phyloP scores from a whole-genome alignment of 2,888 invertebrate species.

The Nebria salina region DNA sequence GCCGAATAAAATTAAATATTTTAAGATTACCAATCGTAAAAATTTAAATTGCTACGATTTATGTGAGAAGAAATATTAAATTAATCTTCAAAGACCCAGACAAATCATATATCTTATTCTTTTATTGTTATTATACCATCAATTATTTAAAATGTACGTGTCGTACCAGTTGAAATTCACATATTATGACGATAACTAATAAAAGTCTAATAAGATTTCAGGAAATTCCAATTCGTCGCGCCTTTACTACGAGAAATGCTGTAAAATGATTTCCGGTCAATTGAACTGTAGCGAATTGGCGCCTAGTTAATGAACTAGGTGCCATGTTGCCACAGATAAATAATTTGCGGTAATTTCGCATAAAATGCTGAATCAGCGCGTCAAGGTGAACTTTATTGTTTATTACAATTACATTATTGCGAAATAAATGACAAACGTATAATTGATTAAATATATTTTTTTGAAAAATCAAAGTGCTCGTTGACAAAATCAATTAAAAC shows the following conservation, averaged over 20 bases:
- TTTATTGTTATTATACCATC: background rate
- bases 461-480: background rate
- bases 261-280: conserved; percentile 29
- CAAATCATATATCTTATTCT: background rate
- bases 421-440: background rate
- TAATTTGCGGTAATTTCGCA: conserved; percentile 26
- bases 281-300: conserved; percentile 15
- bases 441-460: background rate
- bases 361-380: background rate
- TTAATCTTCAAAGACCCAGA: background rate
- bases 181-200: conserved; percentile 8
- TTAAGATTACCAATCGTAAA: conserved; percentile 25
- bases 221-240: conserved; percentile 31
- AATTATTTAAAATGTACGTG: background rate
- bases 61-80: conserved; percentile 31
- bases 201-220: conserved; percentile 15
- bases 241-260: conserved; percentile 14
- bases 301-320: background rate
- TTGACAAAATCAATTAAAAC: background rate
- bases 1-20: conserved; percentile 3
- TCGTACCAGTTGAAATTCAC: background rate
- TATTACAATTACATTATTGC: background rate
- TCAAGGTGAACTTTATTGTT: background rate
- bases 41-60: conserved; percentile 36
- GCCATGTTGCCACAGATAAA: conserved; percentile 15